phyloP scores from a whole-genome alignment of 2,888 invertebrate species.

The Anagyrus pseudococci region DNA sequence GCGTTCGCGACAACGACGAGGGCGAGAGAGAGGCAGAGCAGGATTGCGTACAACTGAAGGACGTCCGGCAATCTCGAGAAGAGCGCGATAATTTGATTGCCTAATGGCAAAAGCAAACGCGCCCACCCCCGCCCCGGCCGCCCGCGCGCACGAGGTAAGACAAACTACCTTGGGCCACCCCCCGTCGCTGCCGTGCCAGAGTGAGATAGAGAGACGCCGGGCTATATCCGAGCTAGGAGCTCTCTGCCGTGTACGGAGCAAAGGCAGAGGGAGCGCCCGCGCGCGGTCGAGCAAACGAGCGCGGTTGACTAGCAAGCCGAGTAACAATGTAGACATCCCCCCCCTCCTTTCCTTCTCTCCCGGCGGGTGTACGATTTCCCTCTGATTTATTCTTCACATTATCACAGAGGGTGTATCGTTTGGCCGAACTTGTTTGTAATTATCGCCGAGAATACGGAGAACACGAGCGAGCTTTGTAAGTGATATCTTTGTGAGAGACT shows the following conservation, averaged over 20 bases:
- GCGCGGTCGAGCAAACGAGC: no score
- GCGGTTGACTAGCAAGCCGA: not conserved
- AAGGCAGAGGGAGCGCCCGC: no score
- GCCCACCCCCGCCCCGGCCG: no score
- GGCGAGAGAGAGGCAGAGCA: conserved; percentile 3
- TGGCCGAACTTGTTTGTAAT: not conserved
- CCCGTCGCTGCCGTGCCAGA: not conserved
- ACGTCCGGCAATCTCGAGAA: conserved; percentile 44
- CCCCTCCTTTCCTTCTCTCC: not conserved
- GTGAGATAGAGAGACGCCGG: not conserved
- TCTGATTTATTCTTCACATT: conserved; percentile 9
- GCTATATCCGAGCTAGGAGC: no score
- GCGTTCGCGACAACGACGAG: not conserved
- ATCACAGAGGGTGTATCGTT: not conserved
- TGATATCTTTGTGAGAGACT: not conserved
- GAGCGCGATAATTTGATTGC: conserved; percentile 49
- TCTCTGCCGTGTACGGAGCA: no score
- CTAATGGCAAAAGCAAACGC: conserved; percentile 46
- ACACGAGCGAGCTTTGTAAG: not conserved
- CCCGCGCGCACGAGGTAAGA: conserved; percentile 32
- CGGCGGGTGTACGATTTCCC: conserved; percentile 12
- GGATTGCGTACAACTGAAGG: conserved; percentile 36
- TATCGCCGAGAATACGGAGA: not conserved
- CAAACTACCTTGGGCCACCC: conserved; percentile 25
- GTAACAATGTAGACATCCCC: not conserved